These are phyloP conservation scores for Staurois parvus DNA, from an alignment of 2,797 vertebrate genomes.

Conservation along the genomic window DNA sequence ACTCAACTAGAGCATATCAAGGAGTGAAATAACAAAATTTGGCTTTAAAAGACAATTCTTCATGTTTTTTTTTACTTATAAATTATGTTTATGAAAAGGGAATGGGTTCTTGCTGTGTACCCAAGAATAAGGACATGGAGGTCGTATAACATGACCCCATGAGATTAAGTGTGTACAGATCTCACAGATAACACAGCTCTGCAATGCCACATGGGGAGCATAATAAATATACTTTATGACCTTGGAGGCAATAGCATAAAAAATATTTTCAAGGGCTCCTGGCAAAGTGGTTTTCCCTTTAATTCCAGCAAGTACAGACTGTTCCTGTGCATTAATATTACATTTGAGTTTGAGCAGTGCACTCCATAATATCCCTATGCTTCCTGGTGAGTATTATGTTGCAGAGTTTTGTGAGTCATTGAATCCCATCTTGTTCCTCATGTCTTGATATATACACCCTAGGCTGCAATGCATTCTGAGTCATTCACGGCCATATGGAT, in stretches of 20 bases:
- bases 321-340: conserved; percentile 11
- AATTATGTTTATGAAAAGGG: no score
- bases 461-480: conserved; percentile 46
- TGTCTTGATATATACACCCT: conserved; percentile 45
- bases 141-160: no score
- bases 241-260: background rate
- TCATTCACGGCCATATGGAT: conserved; percentile 53
- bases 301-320: background rate
- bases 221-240: background rate
- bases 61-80: no score
- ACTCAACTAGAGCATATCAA: no score
- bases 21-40: no score
- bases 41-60: no score
- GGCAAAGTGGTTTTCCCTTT: background rate
- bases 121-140: no score
- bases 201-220: background rate
- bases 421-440: conserved; percentile 28
- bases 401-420: conserved; percentile 50
- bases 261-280: background rate
- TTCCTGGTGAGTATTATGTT: conserved; percentile 56
- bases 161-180: no score
- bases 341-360: conserved; percentile 29
- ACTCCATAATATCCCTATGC: conserved; percentile 29
- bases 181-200: no score
- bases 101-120: no score